Conservation (phyloP, 2,888 invertebrate genomes). For the Parnassius glacialis region DNA sequence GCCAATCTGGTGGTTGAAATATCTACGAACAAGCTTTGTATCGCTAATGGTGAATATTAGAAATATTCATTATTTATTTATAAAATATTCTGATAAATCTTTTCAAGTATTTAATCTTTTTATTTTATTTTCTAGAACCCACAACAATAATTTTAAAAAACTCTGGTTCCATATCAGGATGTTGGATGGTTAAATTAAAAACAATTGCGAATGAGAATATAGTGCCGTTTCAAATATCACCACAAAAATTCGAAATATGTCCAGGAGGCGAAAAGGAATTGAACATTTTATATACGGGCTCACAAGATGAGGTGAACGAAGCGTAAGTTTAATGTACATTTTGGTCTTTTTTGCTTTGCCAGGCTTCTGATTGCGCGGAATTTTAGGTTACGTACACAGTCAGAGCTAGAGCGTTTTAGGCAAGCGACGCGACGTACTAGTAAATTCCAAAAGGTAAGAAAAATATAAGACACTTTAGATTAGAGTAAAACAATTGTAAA, state of each 20-base stretch:
- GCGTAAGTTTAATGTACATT: slow-evolving; percentile 46
- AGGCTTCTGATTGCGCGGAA: no score
- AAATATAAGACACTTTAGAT: no score
- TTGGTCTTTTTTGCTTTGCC: background rate
- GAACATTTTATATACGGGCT: slow-evolving; percentile 50
- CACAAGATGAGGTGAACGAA: slow-evolving; percentile 46
- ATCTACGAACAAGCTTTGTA: slow-evolving; percentile 43
- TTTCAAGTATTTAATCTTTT: background rate
- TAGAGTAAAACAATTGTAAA: no score
- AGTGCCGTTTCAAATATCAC: slow-evolving; percentile 52
- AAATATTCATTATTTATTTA: background rate
- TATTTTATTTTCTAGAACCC: slow-evolving; percentile 48
- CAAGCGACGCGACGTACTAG: no score
- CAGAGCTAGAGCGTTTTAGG: no score
- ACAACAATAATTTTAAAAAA: slow-evolving; percentile 51
- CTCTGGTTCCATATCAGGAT: slow-evolving; percentile 54
- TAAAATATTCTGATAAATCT: no score
- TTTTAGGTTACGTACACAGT: no score
- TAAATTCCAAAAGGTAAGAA: no score
- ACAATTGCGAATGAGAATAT: slow-evolving; percentile 35
- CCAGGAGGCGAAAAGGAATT: slow-evolving; percentile 47
- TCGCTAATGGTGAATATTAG: slow-evolving; percentile 52
- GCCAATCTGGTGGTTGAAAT: slow-evolving; percentile 48
- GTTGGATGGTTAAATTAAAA: slow-evolving; percentile 54
- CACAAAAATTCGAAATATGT: slow-evolving; percentile 51